Percentiles rank a stretch among this genome's conserved stretches.
phyloP scores from a whole-genome alignment of 2,797 vertebrate species.

The Simalia tracyae region DNA sequence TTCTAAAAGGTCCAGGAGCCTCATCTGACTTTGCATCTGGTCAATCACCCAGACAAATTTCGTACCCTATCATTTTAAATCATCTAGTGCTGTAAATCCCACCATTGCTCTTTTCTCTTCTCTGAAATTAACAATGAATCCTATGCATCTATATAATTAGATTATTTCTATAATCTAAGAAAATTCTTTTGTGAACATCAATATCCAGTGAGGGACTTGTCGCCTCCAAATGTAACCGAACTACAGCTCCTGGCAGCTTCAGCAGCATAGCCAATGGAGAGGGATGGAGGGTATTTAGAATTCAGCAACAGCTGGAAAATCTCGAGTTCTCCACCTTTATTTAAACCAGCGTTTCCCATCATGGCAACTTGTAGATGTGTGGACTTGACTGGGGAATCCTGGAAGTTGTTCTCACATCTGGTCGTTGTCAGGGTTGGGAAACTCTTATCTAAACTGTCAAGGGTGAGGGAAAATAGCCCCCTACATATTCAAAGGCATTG shows the following conservation, averaged over 20 bases:
- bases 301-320: background rate
- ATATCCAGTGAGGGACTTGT: background rate
- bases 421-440: background rate
- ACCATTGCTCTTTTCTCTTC: background rate
- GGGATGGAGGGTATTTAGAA: background rate
- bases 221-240: background rate
- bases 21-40: background rate
- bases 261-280: background rate
- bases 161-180: background rate
- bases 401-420: background rate
- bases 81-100: background rate
- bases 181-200: background rate
- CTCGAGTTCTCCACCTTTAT: background rate
- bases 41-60: background rate
- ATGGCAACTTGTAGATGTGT: background rate
- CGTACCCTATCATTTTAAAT: background rate
- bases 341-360: background rate
- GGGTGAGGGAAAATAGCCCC: background rate
- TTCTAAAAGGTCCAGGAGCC: background rate
- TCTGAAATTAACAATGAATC: background rate
- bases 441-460: background rate
- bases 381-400: background rate
- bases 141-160: background rate
- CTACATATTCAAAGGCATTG: background rate
- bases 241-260: background rate